These are phyloP conservation scores for Mechanitis messenoides DNA, from an alignment of 2,888 invertebrate species.

Conservation along the genomic window DNA sequence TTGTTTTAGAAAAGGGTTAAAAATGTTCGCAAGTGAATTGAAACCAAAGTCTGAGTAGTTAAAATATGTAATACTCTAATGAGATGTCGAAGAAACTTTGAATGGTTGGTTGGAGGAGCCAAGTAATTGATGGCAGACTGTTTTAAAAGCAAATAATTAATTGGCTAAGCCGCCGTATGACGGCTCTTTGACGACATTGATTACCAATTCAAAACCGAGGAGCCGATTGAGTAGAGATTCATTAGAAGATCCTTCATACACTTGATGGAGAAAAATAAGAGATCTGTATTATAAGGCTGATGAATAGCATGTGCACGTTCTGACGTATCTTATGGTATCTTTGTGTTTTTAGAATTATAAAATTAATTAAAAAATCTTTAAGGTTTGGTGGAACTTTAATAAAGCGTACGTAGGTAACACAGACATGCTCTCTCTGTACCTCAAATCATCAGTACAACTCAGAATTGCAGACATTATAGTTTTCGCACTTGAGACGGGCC, in stretches of 20 bases:
- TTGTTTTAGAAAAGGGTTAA: constrained; percentile 15
- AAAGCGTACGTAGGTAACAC: too few relatives aligned
- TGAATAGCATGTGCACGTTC: neutral
- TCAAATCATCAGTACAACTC: neutral
- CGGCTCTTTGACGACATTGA: constrained; percentile 66
- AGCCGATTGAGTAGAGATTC: constrained; percentile 53
- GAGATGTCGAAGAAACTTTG: constrained; percentile 30
- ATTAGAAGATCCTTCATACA: constrained; percentile 58
- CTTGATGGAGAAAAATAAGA: constrained; percentile 8
- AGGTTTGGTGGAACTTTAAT: neutral
- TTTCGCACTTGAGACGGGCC: constrained; percentile 6
- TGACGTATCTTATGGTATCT: neutral
- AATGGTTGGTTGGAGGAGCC: constrained; percentile 37
- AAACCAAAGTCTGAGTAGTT: constrained; percentile 31
- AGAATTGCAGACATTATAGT: neutral
- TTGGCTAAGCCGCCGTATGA: constrained; percentile 44
- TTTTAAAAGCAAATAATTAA: constrained; percentile 42
- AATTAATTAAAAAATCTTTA: neutral
- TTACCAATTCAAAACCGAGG: constrained; percentile 68
- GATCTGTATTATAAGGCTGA: neutral
- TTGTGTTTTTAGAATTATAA: neutral
- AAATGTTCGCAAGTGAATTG: constrained; percentile 8
- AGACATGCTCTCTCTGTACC: neutral
- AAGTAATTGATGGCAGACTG: constrained; percentile 53
- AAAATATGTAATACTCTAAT: constrained; percentile 39